phyloP scores from a whole-genome alignment of 2,888 invertebrate species.

The Gymnosoma rotundatum region DNA sequence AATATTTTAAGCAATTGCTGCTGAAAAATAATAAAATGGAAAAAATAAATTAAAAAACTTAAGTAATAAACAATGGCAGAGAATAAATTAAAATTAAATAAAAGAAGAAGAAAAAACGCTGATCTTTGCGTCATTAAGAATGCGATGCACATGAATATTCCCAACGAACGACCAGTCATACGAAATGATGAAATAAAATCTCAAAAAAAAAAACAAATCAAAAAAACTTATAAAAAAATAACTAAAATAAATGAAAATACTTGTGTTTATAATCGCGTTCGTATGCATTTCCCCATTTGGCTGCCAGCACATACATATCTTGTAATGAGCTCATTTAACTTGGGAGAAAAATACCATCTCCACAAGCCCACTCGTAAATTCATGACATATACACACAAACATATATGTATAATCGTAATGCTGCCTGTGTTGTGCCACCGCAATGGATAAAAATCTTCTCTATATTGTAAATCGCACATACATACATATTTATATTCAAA shows the following conservation, averaged over 20 bases:
- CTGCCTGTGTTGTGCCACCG: constrained; percentile 29
- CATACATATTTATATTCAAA: constrained; percentile 16
- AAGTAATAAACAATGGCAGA: constrained; percentile 36
- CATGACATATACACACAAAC: not conserved
- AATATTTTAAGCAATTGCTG: constrained; percentile 18
- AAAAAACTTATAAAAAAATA: constrained; percentile 18
- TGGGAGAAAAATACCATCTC: constrained; percentile 41
- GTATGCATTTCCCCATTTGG: constrained; percentile 69
- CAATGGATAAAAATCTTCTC: constrained; percentile 36
- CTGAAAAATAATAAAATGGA: constrained; percentile 4
- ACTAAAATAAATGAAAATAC: constrained; percentile 47
- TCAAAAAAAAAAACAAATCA: not conserved
- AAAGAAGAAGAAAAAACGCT: constrained; percentile 2
- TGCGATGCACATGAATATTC: constrained; percentile 57
- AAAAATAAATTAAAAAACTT: not conserved
- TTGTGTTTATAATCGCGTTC: constrained; percentile 9
- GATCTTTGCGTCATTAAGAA: constrained; percentile 65
- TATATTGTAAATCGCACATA: not conserved
- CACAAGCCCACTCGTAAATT: not conserved
- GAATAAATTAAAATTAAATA: constrained; percentile 31
- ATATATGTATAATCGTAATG: constrained; percentile 1
- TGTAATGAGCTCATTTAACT: constrained; percentile 63
- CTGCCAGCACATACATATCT: constrained; percentile 65
- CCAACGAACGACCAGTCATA: constrained; percentile 2
- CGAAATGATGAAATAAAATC: constrained; percentile 54